These are phyloP conservation scores for Cataglyphis livida DNA, from an alignment of 2,888 invertebrate species.

Conservation along the genomic window DNA sequence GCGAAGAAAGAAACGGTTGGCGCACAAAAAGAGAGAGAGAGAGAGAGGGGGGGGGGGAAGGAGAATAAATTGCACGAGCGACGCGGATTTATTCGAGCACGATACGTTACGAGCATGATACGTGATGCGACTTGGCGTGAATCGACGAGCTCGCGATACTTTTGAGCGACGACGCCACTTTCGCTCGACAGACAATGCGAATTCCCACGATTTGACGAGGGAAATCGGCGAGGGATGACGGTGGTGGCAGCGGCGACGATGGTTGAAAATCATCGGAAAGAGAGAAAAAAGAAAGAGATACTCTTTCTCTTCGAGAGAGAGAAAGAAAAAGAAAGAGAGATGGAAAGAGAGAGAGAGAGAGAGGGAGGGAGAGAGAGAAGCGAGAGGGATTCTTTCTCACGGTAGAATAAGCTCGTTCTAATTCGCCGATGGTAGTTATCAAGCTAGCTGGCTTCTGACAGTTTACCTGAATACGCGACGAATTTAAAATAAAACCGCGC, in stretches of 20 bases:
- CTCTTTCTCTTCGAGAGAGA: background rate
- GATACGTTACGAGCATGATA: slow-evolving; percentile 60
- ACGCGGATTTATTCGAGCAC: slow-evolving; percentile 70
- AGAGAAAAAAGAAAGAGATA: background rate
- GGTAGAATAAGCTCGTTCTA: slow-evolving; percentile 62
- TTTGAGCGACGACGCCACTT: slow-evolving; percentile 44
- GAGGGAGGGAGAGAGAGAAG: background rate
- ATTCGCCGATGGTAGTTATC: slow-evolving; percentile 69
- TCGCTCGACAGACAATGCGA: slow-evolving; percentile 51
- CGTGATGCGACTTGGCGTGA: slow-evolving; percentile 58
- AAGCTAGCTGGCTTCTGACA: slow-evolving; percentile 68
- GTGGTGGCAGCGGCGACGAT: background rate
- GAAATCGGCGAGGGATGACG: background rate
- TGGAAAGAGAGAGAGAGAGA: background rate
- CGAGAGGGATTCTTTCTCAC: slow-evolving; percentile 35
- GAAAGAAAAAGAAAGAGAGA: background rate
- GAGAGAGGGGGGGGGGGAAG: background rate
- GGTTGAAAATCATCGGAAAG: slow-evolving; percentile 16
- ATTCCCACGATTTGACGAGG: slow-evolving; percentile 55
- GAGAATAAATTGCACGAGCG: slow-evolving; percentile 64
- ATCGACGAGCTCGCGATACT: slow-evolving; percentile 57
- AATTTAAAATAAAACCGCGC: slow-evolving; percentile 71
- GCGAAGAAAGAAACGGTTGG: slow-evolving; percentile 32
- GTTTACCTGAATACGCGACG: slow-evolving; percentile 68
- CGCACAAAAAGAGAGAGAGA: background rate